These are phyloP conservation scores for Eupsittula cactorum DNA, from an alignment of 2,113 vertebrate genomes.

Conservation along the genomic window DNA sequence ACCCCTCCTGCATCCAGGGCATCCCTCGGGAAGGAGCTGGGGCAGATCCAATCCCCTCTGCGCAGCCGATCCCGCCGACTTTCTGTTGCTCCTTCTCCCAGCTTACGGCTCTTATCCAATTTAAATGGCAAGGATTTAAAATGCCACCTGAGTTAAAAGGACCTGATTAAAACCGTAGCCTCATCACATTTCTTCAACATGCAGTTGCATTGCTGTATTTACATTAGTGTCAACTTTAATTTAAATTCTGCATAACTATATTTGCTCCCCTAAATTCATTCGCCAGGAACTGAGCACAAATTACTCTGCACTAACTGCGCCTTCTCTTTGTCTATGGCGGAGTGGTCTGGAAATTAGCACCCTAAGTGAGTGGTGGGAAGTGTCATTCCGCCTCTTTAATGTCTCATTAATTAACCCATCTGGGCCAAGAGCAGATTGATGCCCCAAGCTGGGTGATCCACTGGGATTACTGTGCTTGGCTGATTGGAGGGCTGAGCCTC, in stretches of 20 bases:
- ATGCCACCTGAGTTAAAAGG: constrained; percentile 75
- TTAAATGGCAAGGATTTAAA: constrained; percentile 77
- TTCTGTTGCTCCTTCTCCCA: not conserved
- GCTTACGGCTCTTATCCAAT: constrained; percentile 72
- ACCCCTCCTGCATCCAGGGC: not conserved
- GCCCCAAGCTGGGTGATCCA: not conserved
- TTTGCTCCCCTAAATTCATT: constrained; percentile 80
- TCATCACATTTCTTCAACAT: constrained; percentile 78
- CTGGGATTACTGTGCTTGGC: not conserved
- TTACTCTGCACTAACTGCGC: constrained; percentile 72
- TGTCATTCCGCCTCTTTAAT: constrained; percentile 77
- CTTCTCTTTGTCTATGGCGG: constrained; percentile 77
- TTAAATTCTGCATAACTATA: constrained; percentile 82
- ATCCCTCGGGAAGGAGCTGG: not conserved
- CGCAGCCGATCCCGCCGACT: accelerated
- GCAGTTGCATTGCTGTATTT: constrained; percentile 77
- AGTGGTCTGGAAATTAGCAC: constrained; percentile 78
- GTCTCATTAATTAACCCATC: constrained; percentile 76
- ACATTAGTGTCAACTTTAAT: constrained; percentile 83
- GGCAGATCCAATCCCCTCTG: accelerated
- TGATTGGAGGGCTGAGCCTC: not conserved
- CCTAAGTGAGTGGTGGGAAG: constrained; percentile 72
- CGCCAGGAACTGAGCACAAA: constrained; percentile 70
- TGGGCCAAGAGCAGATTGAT: not conserved
- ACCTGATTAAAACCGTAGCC: constrained; percentile 81